These are phyloP conservation scores for Oxyura jamaicensis DNA, from an alignment of 2,113 vertebrate species.

Conservation along the genomic window DNA sequence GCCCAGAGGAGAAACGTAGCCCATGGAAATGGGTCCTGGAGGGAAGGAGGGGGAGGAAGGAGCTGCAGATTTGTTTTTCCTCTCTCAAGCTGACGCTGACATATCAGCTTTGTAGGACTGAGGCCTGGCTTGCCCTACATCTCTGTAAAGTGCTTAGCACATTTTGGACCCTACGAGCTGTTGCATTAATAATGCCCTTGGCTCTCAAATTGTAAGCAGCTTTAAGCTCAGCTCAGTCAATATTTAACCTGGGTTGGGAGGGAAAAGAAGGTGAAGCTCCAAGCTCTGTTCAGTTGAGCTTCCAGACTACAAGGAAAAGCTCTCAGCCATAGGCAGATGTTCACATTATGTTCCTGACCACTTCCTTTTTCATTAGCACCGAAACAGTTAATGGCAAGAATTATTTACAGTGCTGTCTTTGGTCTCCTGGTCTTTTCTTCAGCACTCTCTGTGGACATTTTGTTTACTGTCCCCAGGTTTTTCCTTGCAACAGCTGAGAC, in stretches of 20 bases:
- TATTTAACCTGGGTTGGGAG: neutral
- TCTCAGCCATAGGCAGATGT: neutral
- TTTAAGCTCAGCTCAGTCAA: neutral
- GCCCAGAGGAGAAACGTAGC: neutral
- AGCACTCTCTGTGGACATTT: neutral
- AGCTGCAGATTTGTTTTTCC: neutral
- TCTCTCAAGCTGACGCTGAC: neutral
- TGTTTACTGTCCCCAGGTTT: neutral
- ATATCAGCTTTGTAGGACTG: neutral
- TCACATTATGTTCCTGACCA: neutral
- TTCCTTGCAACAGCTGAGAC: neutral
- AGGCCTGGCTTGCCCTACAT: neutral
- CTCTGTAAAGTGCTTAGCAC: constrained; percentile 1
- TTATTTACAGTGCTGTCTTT: neutral
- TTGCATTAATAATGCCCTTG: neutral
- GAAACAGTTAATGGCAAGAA: neutral
- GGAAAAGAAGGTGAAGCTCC: neutral
- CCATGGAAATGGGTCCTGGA: rapidly evolving
- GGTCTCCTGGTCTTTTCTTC: neutral
- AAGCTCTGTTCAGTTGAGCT: neutral
- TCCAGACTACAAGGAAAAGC: neutral
- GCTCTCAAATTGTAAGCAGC: neutral
- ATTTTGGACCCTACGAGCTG: neutral
- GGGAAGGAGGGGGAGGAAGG: neutral
- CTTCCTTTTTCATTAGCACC: neutral